Base-by-base conservation (phyloP, 2,113 vertebrate genomes). In the Callospermophilus lateralis region DNA sequence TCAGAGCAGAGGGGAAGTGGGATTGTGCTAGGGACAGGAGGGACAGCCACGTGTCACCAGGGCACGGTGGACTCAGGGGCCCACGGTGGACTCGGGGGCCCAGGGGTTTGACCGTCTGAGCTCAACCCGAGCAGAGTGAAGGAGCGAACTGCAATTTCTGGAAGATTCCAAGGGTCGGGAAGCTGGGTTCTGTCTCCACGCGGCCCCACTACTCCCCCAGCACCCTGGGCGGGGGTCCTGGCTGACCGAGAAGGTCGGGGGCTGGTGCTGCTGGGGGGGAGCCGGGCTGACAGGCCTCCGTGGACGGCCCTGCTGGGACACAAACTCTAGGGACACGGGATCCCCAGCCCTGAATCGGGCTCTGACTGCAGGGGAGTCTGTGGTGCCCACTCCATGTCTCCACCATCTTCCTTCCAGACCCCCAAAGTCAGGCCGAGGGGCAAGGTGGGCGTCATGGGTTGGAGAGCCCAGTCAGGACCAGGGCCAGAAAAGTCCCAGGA, bases 41-140 rank as follows among this genome's bases (percentile, higher is more conserved):
- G 22, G 4, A 32, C 16, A 17, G 48, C 24, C 45, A 3, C 26
- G 0, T 13, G n/a, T 17, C 10, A 32, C 28, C 0, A 2, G 17
- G 55, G 30, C 53, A 0, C 22, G 37, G 42, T 4, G 1, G 63
- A 3, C 37, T 10, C 51, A 8, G 19, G 39, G 45, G 42, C 55
- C 10, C 24, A 67, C 22, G 37, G 42, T 4, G 1, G 63, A 3
- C 37, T 10, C 51, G 12, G 19, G 39, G 45, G 42, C 55, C 10
- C 24, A 67, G 3, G 30, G 10, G 8, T 65, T 51, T n/a, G 34
- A 2, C n/a, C n/a, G 58, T 6, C 4, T 11, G 55, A 9, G 42
- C 74, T 81, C 58, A 1, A 30, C 24, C 6, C 45, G 65, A 74
- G 79, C 63, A 34, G 55, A 42, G 42, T 0, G n/a, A 85, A 67